phyloP scores from a whole-genome alignment of 2,797 vertebrate species.

The Uromys caudimaculatus region DNA sequence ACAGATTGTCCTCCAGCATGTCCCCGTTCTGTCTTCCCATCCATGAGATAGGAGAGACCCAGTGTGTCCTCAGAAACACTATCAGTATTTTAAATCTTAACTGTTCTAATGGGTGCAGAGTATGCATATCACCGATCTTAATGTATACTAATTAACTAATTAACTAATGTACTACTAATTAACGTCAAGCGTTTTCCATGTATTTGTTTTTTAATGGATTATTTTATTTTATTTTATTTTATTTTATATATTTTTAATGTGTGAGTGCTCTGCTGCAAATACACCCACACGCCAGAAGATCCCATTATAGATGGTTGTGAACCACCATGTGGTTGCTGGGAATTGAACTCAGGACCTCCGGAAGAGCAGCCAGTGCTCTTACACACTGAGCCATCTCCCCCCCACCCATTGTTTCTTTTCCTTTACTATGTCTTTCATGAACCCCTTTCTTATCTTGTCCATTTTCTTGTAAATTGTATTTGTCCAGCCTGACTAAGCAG shows the following conservation, averaged over 20 bases:
- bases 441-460: not conserved
- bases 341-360: too few species aligned
- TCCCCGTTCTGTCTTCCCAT: not conserved
- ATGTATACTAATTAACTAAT: not conserved
- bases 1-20: not conserved
- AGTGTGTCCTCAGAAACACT: not conserved
- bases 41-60: not conserved
- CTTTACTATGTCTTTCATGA: not conserved
- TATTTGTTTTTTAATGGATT: not conserved
- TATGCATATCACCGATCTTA: too few species aligned
- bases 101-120: not conserved
- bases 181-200: not conserved
- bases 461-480: not conserved
- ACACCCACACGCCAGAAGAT: too few species aligned
- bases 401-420: not conserved
- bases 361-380: too few species aligned
- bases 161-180: too few species aligned
- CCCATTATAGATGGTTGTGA: too few species aligned
- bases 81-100: not conserved
- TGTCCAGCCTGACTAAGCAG: not conserved
- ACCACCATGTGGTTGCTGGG: too few species aligned
- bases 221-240: too few species aligned
- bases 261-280: too few species aligned
- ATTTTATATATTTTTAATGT: too few species aligned
- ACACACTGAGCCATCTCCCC: too few species aligned